Base-by-base conservation (phyloP, 1,140 invertebrate species). In the Drosophila eugracilis region DNA sequence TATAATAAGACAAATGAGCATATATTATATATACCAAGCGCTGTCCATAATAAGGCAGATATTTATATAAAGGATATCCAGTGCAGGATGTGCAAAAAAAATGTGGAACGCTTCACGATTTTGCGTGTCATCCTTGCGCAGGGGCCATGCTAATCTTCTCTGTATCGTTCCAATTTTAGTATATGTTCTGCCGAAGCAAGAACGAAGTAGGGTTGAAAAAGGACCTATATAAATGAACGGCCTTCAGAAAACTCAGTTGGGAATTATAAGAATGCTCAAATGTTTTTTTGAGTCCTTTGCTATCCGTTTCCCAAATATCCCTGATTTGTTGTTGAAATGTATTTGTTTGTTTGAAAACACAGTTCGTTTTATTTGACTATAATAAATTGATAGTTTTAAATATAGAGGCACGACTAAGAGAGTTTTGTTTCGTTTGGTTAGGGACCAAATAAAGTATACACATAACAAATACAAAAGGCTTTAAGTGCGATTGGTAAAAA, bases 111-210 rank as follows among this genome's bases (percentile, higher is more conserved):
- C 95, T 95, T 95, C 94, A 96, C 94, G 95, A 96, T 96, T 96
- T 96, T 96, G 95, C 95, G 95, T 96, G 95, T 96, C 95, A 96
- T 96, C 95, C 95, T 96, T 96, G 95, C 96, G 95, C 95, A 96
- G 95, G 95, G 96, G 96, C 95, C 96, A 96, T 96, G 96, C 96
- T 96, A 96, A 96, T 96, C 95, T 96, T 96, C 95, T 96, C 95
- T 96, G 95, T 96, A 96, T 96, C 95, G 95, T 96, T 96, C 95
- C 95, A 95, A 94, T 95, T 94, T 94, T 94, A 94, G 94, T 95
- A 94, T 95, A 95, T 94, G 94, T 95, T 94, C 94, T 94, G 94
- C 94, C 94, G 94, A 95, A 95, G 94, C 94, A 93, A 95, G 94
- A 94, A 94, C 94, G 74, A 86, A 14, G 21, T 28, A 28, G 0